These are phyloP conservation scores for Kuschelorhynchus macadamiae DNA, from an alignment of 2,888 invertebrate genomes.

Conservation along the genomic window DNA sequence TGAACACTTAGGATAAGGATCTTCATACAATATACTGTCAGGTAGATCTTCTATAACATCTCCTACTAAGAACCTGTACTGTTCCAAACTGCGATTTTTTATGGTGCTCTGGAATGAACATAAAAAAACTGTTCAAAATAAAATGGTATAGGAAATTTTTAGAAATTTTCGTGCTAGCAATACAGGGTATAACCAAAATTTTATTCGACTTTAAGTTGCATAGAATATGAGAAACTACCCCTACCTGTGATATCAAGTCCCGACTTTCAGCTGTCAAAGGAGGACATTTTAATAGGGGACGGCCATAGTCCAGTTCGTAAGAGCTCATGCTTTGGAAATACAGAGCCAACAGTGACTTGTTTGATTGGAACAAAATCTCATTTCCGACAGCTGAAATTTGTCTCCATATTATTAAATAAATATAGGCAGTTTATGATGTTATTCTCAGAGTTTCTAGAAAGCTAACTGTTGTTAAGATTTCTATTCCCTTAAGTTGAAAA, in stretches of 20 bases:
- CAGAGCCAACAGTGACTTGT: constrained; percentile 58
- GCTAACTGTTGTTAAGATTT: too few relatives aligned
- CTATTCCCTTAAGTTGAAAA: too few relatives aligned
- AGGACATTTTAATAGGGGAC: constrained; percentile 27
- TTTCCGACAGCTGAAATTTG: constrained; percentile 60
- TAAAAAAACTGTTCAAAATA: background rate
- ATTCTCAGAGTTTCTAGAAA: too few relatives aligned
- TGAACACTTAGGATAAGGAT: constrained; percentile 62
- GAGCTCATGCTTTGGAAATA: constrained; percentile 62
- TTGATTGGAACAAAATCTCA: constrained; percentile 57
- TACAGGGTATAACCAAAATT: too few relatives aligned
- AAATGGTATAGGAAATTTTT: constrained; percentile 1
- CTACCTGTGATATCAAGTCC: constrained; percentile 40
- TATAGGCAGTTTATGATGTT: too few relatives aligned
- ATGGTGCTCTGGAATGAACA: constrained; percentile 40
- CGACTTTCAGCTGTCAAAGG: constrained; percentile 20
- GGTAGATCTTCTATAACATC: constrained; percentile 47
- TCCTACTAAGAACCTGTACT: constrained; percentile 20
- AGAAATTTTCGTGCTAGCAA: too few relatives aligned
- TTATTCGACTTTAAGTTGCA: too few relatives aligned
- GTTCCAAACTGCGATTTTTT: constrained; percentile 39
- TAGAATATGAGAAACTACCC: too few relatives aligned
- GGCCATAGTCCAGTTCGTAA: constrained; percentile 54
- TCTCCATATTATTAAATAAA: too few relatives aligned
- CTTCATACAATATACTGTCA: constrained; percentile 59